Conservation (phyloP, 1,140 invertebrate species). For the Drosophila burlai region DNA sequence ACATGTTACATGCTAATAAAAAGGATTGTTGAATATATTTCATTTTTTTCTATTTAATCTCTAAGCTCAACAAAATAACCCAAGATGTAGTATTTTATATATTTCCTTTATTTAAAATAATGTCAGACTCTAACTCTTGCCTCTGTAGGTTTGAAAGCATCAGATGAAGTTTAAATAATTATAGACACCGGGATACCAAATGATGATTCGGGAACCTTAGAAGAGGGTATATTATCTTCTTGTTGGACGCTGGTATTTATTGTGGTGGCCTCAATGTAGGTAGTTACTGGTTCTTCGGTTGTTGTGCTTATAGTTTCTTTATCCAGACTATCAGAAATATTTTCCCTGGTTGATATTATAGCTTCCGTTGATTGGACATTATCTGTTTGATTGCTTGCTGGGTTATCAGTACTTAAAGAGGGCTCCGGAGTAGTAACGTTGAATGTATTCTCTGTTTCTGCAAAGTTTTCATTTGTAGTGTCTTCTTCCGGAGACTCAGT, state of each 20-base stretch:
- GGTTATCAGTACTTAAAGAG: neutral
- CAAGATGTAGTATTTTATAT: neutral
- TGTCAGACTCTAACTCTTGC: constrained; percentile 20
- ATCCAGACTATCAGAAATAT: neutral
- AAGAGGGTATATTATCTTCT: neutral
- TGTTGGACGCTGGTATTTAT: neutral
- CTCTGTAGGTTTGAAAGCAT: constrained; percentile 11
- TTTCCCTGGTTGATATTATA: neutral
- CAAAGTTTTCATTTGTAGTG: neutral
- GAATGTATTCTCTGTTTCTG: neutral
- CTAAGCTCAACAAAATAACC: neutral
- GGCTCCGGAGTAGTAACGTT: constrained; percentile 2
- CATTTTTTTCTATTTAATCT: neutral
- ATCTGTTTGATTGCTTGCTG: neutral
- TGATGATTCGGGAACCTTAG: neutral
- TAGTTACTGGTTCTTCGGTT: constrained; percentile 1
- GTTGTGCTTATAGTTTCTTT: neutral
- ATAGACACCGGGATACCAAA: constrained; percentile 11
- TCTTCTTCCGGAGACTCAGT: neutral
- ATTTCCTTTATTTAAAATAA: constrained; percentile 10
- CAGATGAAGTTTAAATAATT: neutral
- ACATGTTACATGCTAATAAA: constrained; percentile 5
- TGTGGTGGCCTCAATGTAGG: neutral
- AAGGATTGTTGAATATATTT: neutral
- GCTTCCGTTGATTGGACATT: neutral